These are phyloP conservation scores for Leptodirus hochenwartii DNA, from an alignment of 2,888 invertebrate genomes.

Conservation along the genomic window DNA sequence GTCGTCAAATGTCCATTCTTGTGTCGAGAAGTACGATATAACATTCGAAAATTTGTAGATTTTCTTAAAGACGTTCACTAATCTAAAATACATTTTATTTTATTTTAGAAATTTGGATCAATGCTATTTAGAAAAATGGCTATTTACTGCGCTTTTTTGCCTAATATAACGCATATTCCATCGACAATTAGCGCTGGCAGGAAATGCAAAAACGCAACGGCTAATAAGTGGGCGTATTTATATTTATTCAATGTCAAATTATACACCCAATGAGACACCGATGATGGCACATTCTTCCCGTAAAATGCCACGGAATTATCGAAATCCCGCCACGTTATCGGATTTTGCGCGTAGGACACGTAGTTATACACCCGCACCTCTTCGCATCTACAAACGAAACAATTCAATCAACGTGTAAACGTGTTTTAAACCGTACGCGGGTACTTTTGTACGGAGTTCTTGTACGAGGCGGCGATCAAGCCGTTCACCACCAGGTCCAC, in stretches of 20 bases:
- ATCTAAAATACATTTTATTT: conserved; percentile 29
- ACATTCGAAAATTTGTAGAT: conserved; percentile 60
- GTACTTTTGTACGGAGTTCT: conserved; percentile 21
- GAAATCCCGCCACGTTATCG: conserved; percentile 61
- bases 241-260: conserved; percentile 17
- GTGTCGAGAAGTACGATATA: conserved; percentile 55
- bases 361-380: conserved; percentile 58
- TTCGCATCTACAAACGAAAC: conserved; percentile 9
- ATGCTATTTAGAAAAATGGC: not conserved
- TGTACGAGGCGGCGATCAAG: conserved; percentile 60
- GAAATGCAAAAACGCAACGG: conserved; percentile 36
- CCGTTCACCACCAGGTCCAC: conserved; percentile 68
- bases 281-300: conserved; percentile 32
- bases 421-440: too few relatives aligned
- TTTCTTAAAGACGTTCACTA: conserved; percentile 60
- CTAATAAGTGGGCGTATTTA: conserved; percentile 24
- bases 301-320: conserved; percentile 30
- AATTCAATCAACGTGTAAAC: not conserved
- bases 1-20: conserved; percentile 35
- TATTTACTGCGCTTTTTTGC: conserved; percentile 31
- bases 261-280: conserved; percentile 33
- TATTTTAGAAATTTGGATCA: not conserved
- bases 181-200: conserved; percentile 44
- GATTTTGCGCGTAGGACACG: conserved; percentile 63
- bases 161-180: conserved; percentile 26